Evolutionary conservation across 2,113 vertebrate species (phyloP), one percentile per base, ranked within the genome.

Genomic region (Thoracochromis brauschi): DNA sequence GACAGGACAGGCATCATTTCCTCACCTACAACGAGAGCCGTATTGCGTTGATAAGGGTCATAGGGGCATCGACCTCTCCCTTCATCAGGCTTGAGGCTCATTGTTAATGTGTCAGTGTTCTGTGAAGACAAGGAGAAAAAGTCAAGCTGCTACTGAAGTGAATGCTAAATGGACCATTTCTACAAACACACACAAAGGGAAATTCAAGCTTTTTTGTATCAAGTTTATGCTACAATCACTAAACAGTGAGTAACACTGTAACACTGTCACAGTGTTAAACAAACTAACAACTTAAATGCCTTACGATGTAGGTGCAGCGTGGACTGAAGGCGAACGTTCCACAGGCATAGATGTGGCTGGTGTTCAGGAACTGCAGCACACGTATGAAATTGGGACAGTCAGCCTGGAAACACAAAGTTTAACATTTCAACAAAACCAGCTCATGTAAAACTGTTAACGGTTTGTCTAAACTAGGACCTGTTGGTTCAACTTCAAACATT

Each of bases 351-450:
- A 99, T 95, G 81, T 98, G 98, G 6, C 96, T 97, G 58, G 90
- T 33, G 31, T 99, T 99, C 71, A 98, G 85, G 51, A 97, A 97
- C 93, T 97, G 97, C 13, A 99, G 96, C 1, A 99, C 97, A 0
- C 98, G 97, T 17, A 99, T 97, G 84, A 98, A 99, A 88, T 99
- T 99, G 55, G 97, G 96, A 92, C 98, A 99, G 82, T 99, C 97
- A 0, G 92, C 95, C 98, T 99, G 89, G 2, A 71, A 80, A 45
- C 82, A 65, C 53, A 12, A 51, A 54, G 45, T 85, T 12, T 87
- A 14, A 51, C 3, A 26, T 33, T 11, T 60, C 8, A 57, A 38
- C 29, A 10, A 57, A 63, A 57, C 24, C 60, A 65, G 0, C 33
- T 65, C 31, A 1, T 12, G 14, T 53, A 45, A 14, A 35, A 29